Evolutionary conservation across 2,113 vertebrate genomes (phyloP).

Genomic region (Natator depressus): DNA sequence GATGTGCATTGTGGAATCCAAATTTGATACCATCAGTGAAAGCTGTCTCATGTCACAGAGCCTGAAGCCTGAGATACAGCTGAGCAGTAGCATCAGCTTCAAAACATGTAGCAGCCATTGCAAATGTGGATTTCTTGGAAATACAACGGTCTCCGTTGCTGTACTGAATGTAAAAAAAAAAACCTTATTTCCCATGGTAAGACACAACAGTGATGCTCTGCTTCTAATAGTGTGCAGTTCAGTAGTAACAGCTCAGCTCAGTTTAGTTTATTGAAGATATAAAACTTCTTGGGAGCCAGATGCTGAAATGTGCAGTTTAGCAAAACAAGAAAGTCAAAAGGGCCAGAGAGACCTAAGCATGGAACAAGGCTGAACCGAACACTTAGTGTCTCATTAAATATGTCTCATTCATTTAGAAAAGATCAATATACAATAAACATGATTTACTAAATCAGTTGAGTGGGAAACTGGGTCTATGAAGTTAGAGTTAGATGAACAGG

Average conservation of each 20-base stretch:
- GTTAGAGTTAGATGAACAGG: neutral
- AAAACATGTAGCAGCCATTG: conserved; percentile 13
- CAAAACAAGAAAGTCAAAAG: conserved; percentile 44
- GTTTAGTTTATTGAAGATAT: conserved; percentile 75
- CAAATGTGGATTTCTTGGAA: conserved; percentile 54
- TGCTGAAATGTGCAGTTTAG: conserved; percentile 56
- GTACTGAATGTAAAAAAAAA: conserved; percentile 63
- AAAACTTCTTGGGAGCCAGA: conserved; percentile 65
- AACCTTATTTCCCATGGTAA: conserved; percentile 75
- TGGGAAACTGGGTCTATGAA: neutral
- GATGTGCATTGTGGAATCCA: neutral
- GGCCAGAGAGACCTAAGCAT: conserved; percentile 22
- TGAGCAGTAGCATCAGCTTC: conserved; percentile 25
- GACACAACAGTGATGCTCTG: conserved; percentile 56
- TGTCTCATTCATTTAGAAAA: conserved; percentile 46
- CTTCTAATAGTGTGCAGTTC: conserved; percentile 70
- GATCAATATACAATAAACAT: conserved; percentile 5
- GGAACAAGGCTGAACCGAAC: neutral
- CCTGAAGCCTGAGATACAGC: conserved; percentile 18
- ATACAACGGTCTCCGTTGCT: conserved; percentile 52
- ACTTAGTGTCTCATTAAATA: neutral
- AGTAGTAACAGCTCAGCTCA: conserved; percentile 70
- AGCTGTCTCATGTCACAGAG: neutral
- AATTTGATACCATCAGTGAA: neutral
- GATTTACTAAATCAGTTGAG: conserved; percentile 14